Base-by-base conservation (phyloP, 2,113 vertebrate species). In the Ondatra zibethicus region DNA sequence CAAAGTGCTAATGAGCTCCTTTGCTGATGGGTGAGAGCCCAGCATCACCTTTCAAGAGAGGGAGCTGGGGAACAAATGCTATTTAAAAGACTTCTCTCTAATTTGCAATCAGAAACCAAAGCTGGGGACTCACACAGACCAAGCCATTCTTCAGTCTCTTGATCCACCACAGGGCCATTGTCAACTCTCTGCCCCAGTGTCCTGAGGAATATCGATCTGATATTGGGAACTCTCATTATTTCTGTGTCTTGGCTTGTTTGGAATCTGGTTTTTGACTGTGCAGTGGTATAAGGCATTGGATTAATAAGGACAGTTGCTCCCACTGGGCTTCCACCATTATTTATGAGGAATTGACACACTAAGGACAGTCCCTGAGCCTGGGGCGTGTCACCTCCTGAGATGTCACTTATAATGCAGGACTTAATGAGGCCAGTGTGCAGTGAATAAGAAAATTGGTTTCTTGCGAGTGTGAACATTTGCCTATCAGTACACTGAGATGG, bases 361-460 rank as follows among this genome's bases (percentile, higher is more conserved):
- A 85, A 85, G 81, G n/a, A 95, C 91, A 96, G 88, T 31, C 29
- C 82, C 75, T 45, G 73, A 58, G 70, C 81, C 65, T 70, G 31
- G 27, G 63, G 68, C 39, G 29, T 65, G 12, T 78, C 70, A 88
- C 66, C 84, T 91, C 80, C 63, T 47, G 89, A 94, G 81, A 68
- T 50, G 81, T 81, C 90, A 52, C 55, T 52, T 4, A 33, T 9
- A n/a, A 75, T 36, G 1, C 47, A 39, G 80, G 36, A 87, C 90
- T 92, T 92, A 84, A 94, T 82, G 88, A 97, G 72, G 65, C 88
- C 9, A 3, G 76, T 27, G 96, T 81, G 86, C 86, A 93, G 76
- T 42, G 92, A 97, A 86, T 75, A 92, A 93, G 91, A 96, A 96
- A 97, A 94, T 84, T 50, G 45, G 66, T 88, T 96, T 94, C 88